These are phyloP conservation scores for Lithophane socia DNA, from an alignment of 2,888 invertebrate species.

Conservation along the genomic window DNA sequence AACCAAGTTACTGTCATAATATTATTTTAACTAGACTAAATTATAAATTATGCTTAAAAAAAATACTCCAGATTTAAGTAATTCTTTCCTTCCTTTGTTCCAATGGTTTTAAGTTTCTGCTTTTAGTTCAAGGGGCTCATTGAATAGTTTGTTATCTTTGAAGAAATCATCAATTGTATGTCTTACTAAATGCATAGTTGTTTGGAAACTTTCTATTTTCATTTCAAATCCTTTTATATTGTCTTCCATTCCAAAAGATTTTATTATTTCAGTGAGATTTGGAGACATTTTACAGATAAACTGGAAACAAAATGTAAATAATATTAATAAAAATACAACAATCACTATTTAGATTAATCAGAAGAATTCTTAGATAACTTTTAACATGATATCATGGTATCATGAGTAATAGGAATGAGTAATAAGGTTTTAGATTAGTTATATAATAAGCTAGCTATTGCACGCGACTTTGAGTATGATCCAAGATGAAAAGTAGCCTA, in stretches of 20 bases:
- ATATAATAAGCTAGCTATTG: neutral
- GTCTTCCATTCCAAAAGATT: slow-evolving; percentile 84
- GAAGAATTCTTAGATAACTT: slow-evolving; percentile 13
- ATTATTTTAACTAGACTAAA: slow-evolving; percentile 3
- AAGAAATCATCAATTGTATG: slow-evolving; percentile 91
- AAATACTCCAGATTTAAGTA: slow-evolving; percentile 33
- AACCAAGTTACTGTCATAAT: slow-evolving; percentile 3
- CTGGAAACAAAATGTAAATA: slow-evolving; percentile 77
- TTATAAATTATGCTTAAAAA: slow-evolving; percentile 43
- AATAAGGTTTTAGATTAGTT: neutral
- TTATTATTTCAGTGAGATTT: slow-evolving; percentile 89
- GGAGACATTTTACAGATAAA: slow-evolving; percentile 92
- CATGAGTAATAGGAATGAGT: neutral
- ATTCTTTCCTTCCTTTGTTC: slow-evolving; percentile 4
- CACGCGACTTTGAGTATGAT: no score
- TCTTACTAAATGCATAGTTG: slow-evolving; percentile 90
- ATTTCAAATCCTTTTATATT: slow-evolving; percentile 81
- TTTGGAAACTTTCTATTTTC: slow-evolving; percentile 84
- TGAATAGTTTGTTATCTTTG: slow-evolving; percentile 89
- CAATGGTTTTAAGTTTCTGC: slow-evolving; percentile 41
- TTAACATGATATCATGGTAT: slow-evolving; percentile 16
- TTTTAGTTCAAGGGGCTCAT: slow-evolving; percentile 73
- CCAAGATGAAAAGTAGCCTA: no score
- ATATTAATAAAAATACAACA: slow-evolving; percentile 11
- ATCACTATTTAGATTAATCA: neutral